Evolutionary conservation across 2,113 vertebrate genomes (phyloP), one percentile per base, ranked within the genome.

Genomic region (Astatotilapia flaviijosephi): DNA sequence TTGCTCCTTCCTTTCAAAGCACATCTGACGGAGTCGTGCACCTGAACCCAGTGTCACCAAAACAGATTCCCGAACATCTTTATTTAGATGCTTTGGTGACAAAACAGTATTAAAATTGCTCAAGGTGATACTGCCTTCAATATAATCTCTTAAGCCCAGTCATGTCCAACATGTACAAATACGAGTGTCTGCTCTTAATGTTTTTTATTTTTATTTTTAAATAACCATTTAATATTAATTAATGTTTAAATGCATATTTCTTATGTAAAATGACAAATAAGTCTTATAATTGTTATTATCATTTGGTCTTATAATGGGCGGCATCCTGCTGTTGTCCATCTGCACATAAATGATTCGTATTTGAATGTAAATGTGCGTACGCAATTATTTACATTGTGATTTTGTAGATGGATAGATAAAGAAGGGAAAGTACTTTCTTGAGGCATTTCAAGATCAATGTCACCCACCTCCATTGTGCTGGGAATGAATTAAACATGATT

Each of bases 401-500:
- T 47, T 47, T 73, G 8, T 73, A 77, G 70, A 7, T 31, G 15
- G 23, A 77, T 51, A 33, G 45, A 77, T n/a, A n/a, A 49, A 77
- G 26, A 77, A 33, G 28, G 73, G 73, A 77, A 77, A 51, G 17
- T 65, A 13, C 7, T 88, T 80, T 87, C n/a, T 17, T 4, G 19
- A n/a, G 3, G n/a, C 26, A 26, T 83, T 83, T 82, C 10, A 77
- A 33, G 37, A 83, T 40, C 28, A 80, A 49, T 26, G 70, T 83
- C 54, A 68, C 26, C 47, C 1, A 7, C 12, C 53, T 35, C 19
- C 23, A 73, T 80, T 86, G 73, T 81, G 51, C 49, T 15, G 9
- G 17, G 80, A 90, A 89, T 87, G 8, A 91, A 85, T 28, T 62
- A 49, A 89, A 62, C 84, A 89, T 88, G 53, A 91, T 86, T 93